Percentiles rank a stretch among this genome's conserved stretches.
Conservation (phyloP, 2,797 vertebrate genomes). For the Eidolon dupreanum region DNA sequence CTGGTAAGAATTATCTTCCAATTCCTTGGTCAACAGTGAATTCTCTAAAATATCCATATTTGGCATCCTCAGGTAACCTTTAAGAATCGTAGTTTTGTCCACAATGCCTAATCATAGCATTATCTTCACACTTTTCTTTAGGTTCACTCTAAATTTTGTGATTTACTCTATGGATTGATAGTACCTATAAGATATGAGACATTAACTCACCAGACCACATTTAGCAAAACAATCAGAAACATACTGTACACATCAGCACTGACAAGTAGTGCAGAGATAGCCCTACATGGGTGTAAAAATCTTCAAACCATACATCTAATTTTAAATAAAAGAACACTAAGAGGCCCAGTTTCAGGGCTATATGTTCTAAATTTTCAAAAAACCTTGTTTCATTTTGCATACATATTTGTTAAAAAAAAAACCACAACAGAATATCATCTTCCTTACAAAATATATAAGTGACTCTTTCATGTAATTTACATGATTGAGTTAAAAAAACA, state of each 20-base stretch:
- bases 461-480: constrained; percentile 14
- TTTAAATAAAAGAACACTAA: constrained; percentile 41
- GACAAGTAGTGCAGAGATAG: not conserved
- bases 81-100: constrained; percentile 1
- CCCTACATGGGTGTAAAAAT: not conserved
- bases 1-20: not conserved
- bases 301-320: not conserved
- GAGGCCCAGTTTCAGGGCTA: not conserved
- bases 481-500: not conserved
- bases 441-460: not conserved
- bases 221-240: constrained; percentile 21
- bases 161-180: not conserved
- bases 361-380: constrained; percentile 37
- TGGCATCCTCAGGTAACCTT: not conserved
- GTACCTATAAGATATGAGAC: not conserved
- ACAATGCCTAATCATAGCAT: not conserved
- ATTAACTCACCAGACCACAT: constrained; percentile 2
- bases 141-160: constrained; percentile 52
- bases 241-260: not conserved
- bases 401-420: constrained; percentile 26
- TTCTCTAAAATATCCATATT: constrained; percentile 27
- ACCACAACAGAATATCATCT: not conserved
- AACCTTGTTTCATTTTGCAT: not conserved
- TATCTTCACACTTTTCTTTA: constrained; percentile 38
- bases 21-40: not conserved